Base-by-base conservation (phyloP, 37 sponge, comb jelly and placozoan genomes). In the Haliclona indistincta region DNA sequence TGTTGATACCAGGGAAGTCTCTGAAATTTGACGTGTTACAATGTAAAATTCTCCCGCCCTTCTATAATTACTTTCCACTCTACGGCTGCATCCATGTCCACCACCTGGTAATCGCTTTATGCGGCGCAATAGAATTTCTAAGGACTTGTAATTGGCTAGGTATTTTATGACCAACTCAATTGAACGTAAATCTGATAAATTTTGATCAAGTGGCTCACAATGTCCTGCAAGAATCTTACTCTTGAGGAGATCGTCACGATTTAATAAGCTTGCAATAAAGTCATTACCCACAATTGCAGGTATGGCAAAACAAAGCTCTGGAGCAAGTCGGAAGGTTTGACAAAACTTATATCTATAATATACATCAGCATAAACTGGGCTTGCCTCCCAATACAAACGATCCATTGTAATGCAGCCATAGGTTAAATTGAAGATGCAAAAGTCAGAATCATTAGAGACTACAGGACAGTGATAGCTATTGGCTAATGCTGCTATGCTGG, bases 371-470 rank as follows among this genome's bases (percentile, higher is more conserved):
- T 73, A 67, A 1, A 89, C 39, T 22, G 79, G 72, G 62, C 33
- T 23, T 10, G 53, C 58, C 8, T 67, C 44, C 75, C 80, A 79
- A 54, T 90, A 23, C 67, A 90, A 73, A 2, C 54, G 54, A 40
- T 79, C 68, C n/a, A 81, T 33, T 13, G 81, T 91, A 8, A 85
- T 81, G 68, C 70, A 88, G 0, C 94, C 94, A 30, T 63, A 55
- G 2, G 20, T 43, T 2, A 93, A 33, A 20, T 84, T 61, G 47
- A 73, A 88, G 38, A 93, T 64, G 70, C 51, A 89, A 54, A 81
- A 93, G 65, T 93, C 94, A 10, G 90, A 87, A 61, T 93, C 94
- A 13, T 58, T 26, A 15, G 82, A 71, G 0, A 89, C 51, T 2
- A 93, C 86, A 15, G 86, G 90, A 54, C 86, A 93, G 20, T 58